phyloP scores from a whole-genome alignment of 2,888 invertebrate genomes.

The Graphium colonna region DNA sequence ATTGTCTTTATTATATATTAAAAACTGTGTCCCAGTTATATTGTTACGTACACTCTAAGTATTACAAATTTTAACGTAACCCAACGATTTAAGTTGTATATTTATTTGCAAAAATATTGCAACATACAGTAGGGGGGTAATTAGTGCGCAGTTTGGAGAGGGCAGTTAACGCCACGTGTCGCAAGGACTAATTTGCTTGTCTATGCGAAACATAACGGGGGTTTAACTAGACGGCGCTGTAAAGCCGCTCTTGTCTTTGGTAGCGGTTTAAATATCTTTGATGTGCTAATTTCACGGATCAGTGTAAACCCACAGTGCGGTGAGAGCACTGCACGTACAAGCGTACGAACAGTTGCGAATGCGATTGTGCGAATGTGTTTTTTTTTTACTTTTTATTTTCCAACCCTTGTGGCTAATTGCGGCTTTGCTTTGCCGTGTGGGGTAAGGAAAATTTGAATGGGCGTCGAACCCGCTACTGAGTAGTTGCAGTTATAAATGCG shows the following conservation, averaged over 20 bases:
- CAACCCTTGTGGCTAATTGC: conserved; percentile 12
- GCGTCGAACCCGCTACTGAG: not conserved
- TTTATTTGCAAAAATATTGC: conserved; percentile 21
- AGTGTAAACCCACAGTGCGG: conserved; percentile 12
- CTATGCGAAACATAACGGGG: conserved; percentile 24
- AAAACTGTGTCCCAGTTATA: too few species aligned
- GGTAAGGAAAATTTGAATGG: not conserved
- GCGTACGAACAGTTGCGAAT: conserved; percentile 10
- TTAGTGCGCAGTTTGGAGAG: conserved; percentile 27
- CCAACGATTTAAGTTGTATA: not conserved
- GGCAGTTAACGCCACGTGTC: conserved; percentile 30
- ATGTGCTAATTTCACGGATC: conserved; percentile 22
- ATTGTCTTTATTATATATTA: too few species aligned
- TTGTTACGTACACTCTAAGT: too few species aligned
- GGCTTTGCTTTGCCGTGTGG: not conserved
- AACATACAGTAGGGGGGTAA: conserved; percentile 23
- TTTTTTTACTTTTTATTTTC: conserved; percentile 6
- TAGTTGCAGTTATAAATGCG: too few species aligned
- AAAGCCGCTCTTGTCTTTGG: conserved; percentile 21
- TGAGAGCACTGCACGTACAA: conserved; percentile 8
- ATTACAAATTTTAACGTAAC: not conserved
- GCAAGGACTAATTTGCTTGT: conserved; percentile 26
- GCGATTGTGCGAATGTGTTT: conserved; percentile 6
- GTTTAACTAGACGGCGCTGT: conserved; percentile 22
- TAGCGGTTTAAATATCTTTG: conserved; percentile 22